Base-by-base conservation (phyloP, 2,888 invertebrate species). In the Drosophila aldrichi region DNA sequence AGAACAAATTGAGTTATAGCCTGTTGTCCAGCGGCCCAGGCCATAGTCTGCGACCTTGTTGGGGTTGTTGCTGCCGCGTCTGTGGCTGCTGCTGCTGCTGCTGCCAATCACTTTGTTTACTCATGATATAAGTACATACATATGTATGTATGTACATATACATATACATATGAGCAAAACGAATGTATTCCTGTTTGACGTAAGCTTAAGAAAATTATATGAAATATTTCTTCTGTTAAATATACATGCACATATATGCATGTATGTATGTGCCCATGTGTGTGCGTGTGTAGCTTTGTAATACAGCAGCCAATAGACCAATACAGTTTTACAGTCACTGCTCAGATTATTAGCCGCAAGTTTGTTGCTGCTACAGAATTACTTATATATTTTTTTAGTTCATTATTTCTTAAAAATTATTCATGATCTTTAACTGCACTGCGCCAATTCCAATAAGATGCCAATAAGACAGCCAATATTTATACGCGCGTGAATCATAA, bases 111-210 rank as follows among this genome's bases (percentile, higher is more conserved):
- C 49, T 72, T 63, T 70, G 70, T 83, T 77, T 87, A 78, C 63
- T 57, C 46, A 64, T 78, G 69, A 81, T 75, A 84, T 84, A 72
- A 84, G n/a, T 75, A 63, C 40, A 56, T 59, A 70, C 70, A 65
- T 63, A 38, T 29, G 18, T 14, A 46, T n/a, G 63, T 63, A 38
- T 29, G 18, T 14, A 46, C n/a, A 49, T 7, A 18, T 55, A 32
- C 10, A 49, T 16, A 10, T 10, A 34, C 40, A 12, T 29, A n/a
- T 48, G 10, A 10, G 48, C n/a, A 10, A n/a, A 51, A 36, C 20
- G 14, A 10, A 16, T 56, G 20, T 56, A 16, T 32, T 48, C 32
- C 18, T 61, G 56, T 65, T 83, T 89, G 82, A 86, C 81, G 87
- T 80, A 72, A 77, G 65, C 65, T 29, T 18, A 48, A 52, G 59